Percentiles rank a stretch among this genome's conserved stretches.
Conservation (phyloP, 1,140 invertebrate genomes). For the Hetaerina americana region DNA sequence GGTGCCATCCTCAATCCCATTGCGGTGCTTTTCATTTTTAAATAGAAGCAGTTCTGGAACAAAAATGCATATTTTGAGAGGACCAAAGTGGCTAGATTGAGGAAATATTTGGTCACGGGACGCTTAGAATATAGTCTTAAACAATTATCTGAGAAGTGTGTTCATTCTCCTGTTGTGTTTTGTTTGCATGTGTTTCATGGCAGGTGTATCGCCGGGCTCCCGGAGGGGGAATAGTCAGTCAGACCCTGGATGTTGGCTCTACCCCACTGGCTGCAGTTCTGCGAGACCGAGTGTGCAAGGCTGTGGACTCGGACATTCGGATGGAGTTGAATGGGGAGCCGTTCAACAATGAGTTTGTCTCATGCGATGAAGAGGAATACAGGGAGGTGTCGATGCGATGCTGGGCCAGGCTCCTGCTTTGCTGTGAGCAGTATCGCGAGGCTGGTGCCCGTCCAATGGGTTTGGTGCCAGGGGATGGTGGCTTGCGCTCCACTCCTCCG, state of each 20-base stretch:
- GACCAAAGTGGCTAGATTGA: too few species aligned
- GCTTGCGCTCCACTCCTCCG: background rate
- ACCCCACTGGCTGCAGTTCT: constrained; percentile 34
- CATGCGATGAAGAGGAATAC: constrained; percentile 45
- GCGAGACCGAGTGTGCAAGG: constrained; percentile 46
- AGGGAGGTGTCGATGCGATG: constrained; percentile 50
- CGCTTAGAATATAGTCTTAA: too few species aligned
- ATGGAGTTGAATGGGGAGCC: constrained; percentile 52
- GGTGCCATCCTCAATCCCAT: too few species aligned
- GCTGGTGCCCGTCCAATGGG: constrained; percentile 56
- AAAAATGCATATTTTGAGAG: too few species aligned
- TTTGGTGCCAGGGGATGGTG: constrained; percentile 22
- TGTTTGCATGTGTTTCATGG: background rate
- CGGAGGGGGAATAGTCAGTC: constrained; percentile 16
- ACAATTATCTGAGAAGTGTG: too few species aligned
- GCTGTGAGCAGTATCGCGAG: constrained; percentile 79
- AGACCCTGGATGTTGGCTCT: background rate
- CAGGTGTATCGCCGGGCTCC: constrained; percentile 27
- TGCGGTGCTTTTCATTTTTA: too few species aligned
- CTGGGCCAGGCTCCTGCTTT: constrained; percentile 33
- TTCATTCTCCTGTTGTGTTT: too few species aligned
- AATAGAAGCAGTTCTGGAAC: too few species aligned
- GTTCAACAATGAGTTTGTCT: too few species aligned
- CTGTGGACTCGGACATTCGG: constrained; percentile 56
- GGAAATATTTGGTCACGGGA: too few species aligned